phyloP scores from a whole-genome alignment of 2,113 vertebrate genomes.

The Nothobranchius kuhntae region DNA sequence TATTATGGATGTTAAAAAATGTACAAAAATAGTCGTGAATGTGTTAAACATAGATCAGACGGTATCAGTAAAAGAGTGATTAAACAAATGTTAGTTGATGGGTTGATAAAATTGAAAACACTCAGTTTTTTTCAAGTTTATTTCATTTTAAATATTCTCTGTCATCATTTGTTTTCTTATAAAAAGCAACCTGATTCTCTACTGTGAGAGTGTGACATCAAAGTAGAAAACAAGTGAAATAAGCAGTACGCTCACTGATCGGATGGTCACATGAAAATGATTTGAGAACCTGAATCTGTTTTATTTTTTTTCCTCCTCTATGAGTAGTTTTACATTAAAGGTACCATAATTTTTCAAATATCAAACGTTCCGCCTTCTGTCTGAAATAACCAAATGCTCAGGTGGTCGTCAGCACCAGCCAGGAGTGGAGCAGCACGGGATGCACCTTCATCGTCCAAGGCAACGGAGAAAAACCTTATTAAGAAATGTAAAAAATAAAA shows the following conservation, averaged over 20 bases:
- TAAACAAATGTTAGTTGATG: constrained; percentile 36
- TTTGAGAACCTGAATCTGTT: constrained; percentile 57
- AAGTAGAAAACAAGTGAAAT: constrained; percentile 45
- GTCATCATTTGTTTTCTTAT: constrained; percentile 25
- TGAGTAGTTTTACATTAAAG: constrained; percentile 74
- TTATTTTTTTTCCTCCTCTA: constrained; percentile 21
- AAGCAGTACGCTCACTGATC: constrained; percentile 33
- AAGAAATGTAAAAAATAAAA: constrained; percentile 27
- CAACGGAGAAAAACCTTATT: constrained; percentile 52
- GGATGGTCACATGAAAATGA: constrained; percentile 49
- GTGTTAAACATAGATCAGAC: constrained; percentile 23
- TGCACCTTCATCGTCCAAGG: constrained; percentile 57
- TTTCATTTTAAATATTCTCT: constrained; percentile 38
- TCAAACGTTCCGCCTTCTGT: constrained; percentile 46
- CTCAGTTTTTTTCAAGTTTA: constrained; percentile 23
- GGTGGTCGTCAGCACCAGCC: constrained; percentile 55
- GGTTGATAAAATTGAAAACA: background rate
- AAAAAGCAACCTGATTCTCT: constrained; percentile 50
- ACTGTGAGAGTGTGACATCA: constrained; percentile 37
- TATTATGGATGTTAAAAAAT: constrained; percentile 38
- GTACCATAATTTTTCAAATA: constrained; percentile 54
- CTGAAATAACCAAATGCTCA: constrained; percentile 47
- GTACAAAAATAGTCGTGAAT: constrained; percentile 33
- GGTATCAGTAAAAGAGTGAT: constrained; percentile 19
- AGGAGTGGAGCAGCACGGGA: constrained; percentile 51